Evolutionary conservation across 2,888 invertebrate species (phyloP).

Genomic region (Exephanes ischioxanthus): DNA sequence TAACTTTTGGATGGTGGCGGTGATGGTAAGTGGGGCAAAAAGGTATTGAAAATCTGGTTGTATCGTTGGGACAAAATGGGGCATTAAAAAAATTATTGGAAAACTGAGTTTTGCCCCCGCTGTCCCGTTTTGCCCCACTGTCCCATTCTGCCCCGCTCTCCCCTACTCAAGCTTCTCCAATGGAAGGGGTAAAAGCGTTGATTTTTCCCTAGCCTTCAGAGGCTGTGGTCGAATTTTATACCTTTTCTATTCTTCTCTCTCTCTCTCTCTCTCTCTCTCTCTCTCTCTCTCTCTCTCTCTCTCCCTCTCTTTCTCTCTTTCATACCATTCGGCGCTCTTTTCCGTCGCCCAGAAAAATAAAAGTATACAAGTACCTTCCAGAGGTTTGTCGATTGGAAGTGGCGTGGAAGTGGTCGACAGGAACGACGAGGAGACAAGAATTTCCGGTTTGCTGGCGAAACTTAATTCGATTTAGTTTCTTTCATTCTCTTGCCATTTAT

Average conservation of each 20-base stretch:
- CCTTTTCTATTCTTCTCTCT: neutral
- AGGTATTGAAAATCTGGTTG: too few species aligned
- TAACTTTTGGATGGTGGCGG: too few species aligned
- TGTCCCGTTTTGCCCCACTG: too few species aligned
- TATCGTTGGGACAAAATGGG: too few species aligned
- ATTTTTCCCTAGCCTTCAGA: slow-evolving; percentile 23
- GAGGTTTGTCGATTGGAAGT: slow-evolving; percentile 23
- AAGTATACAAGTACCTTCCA: slow-evolving; percentile 6
- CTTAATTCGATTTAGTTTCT: slow-evolving; percentile 57
- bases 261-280: neutral
- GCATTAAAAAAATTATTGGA: too few species aligned
- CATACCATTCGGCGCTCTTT: neutral
- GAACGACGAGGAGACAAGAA: slow-evolving; percentile 37
- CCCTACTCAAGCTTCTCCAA: too few species aligned
- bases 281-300: neutral
- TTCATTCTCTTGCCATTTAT: neutral
- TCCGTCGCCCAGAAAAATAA: slow-evolving; percentile 1
- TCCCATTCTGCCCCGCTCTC: too few species aligned
- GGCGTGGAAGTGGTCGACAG: slow-evolving; percentile 32
- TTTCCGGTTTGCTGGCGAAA: slow-evolving; percentile 58
- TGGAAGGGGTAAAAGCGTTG: slow-evolving; percentile 20
- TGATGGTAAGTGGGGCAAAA: too few species aligned
- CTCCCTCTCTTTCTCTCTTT: neutral
- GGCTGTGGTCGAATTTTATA: neutral
- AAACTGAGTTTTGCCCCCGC: too few species aligned